Conservation (phyloP, 1,140 invertebrate genomes). For the Pachypeltis micranthus region DNA sequence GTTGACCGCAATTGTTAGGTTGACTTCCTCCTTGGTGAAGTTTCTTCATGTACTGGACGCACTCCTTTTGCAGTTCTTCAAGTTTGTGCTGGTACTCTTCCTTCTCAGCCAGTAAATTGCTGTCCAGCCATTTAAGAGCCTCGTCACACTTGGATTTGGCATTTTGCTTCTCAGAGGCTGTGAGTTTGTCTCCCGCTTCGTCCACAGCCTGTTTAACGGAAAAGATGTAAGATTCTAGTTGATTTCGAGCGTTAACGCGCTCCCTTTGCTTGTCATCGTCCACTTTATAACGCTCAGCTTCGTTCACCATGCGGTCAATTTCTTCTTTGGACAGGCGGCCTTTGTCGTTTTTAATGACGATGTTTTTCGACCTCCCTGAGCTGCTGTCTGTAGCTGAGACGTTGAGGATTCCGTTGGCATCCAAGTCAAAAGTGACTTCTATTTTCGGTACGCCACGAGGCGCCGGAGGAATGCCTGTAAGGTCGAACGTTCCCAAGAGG, state of each 20-base stretch:
- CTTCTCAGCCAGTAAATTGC: constrained; percentile 47
- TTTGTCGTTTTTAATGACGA: no score
- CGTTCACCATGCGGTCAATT: no score
- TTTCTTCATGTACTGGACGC: constrained; percentile 43
- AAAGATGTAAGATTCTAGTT: constrained; percentile 72
- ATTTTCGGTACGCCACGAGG: constrained; percentile 71
- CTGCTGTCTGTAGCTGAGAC: constrained; percentile 66
- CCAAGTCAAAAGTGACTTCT: no score
- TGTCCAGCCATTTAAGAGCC: constrained; percentile 48
- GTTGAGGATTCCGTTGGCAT: constrained; percentile 70
- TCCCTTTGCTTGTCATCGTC: constrained; percentile 46
- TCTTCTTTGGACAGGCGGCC: no score
- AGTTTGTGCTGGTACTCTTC: constrained; percentile 49
- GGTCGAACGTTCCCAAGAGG: constrained; percentile 63
- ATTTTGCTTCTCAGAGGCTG: constrained; percentile 33
- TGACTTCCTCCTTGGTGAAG: constrained; percentile 31
- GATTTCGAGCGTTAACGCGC: constrained; percentile 59
- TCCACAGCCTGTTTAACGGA: constrained; percentile 51
- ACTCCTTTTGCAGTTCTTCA: constrained; percentile 41
- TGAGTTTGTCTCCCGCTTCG: constrained; percentile 34
- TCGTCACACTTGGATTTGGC: constrained; percentile 41
- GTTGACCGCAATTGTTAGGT: constrained; percentile 8
- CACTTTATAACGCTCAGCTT: no score
- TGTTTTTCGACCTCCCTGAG: constrained; percentile 60
- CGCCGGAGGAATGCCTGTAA: constrained; percentile 72